Evolutionary conservation across 2,113 vertebrate genomes (phyloP).

Genomic region (Carollia perspicillata): DNA sequence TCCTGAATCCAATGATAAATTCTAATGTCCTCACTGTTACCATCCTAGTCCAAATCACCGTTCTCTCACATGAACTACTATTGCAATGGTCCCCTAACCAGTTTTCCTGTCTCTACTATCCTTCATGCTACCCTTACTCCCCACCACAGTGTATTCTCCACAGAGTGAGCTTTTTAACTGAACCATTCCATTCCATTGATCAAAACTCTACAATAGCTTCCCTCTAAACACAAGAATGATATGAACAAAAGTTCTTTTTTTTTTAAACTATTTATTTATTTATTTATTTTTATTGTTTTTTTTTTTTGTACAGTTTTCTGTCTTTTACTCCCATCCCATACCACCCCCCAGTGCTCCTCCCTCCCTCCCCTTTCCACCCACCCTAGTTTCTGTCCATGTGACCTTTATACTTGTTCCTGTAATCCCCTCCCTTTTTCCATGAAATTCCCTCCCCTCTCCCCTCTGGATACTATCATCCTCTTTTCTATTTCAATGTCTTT

Average conservation of each 20-base stretch:
- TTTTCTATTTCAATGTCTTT: too few relatives aligned
- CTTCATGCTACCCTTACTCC: not conserved
- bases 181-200: not conserved
- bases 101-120: not conserved
- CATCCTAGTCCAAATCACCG: not conserved
- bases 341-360: too few relatives aligned
- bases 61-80: not conserved
- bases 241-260: not conserved
- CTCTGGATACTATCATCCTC: too few relatives aligned
- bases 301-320: too few relatives aligned
- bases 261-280: too few relatives aligned
- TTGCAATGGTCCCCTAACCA: not conserved
- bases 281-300: too few relatives aligned
- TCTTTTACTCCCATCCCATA: too few relatives aligned
- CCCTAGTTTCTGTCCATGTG: too few relatives aligned
- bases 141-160: not conserved
- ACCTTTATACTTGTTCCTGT: too few relatives aligned
- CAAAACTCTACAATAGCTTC: not conserved
- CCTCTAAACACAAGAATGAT: not conserved
- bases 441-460: too few relatives aligned
- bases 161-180: not conserved
- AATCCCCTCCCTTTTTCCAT: too few relatives aligned
- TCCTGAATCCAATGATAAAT: not conserved
- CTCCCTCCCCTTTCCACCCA: too few relatives aligned
- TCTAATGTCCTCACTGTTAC: not conserved